These are phyloP conservation scores for Dolichallabes microphthalmus DNA, from an alignment of 2,113 vertebrate genomes.

Conservation along the genomic window DNA sequence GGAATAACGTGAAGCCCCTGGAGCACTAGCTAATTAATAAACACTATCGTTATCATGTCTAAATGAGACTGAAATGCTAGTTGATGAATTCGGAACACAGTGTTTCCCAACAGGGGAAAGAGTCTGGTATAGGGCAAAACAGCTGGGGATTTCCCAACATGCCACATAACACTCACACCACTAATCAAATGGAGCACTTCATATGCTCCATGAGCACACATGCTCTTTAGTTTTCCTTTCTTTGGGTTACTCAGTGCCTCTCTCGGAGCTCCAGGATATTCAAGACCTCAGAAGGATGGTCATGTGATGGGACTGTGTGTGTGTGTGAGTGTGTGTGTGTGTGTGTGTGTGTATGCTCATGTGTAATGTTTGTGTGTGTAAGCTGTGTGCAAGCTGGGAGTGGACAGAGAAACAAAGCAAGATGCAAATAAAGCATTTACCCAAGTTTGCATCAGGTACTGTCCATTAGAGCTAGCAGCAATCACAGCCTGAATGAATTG, in stretches of 20 bases:
- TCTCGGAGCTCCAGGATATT: slow-evolving; percentile 59
- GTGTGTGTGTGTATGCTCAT: slow-evolving; percentile 19
- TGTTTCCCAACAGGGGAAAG: background rate
- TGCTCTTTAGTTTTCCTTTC: background rate
- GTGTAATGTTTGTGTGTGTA: background rate
- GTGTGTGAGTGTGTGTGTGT: background rate
- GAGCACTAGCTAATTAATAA: background rate
- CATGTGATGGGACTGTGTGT: slow-evolving; percentile 60
- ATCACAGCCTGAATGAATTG: background rate
- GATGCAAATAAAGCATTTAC: slow-evolving; percentile 73
- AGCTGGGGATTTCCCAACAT: background rate
- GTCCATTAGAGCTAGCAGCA: background rate
- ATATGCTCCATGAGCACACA: background rate
- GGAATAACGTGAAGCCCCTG: background rate
- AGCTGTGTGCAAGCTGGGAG: slow-evolving; percentile 46
- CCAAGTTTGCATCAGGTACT: slow-evolving; percentile 60
- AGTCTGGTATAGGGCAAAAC: background rate
- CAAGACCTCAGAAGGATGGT: slow-evolving; percentile 61
- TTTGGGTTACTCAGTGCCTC: slow-evolving; percentile 2
- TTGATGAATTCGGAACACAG: background rate
- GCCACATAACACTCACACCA: background rate
- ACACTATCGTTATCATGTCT: background rate
- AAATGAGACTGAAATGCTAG: background rate
- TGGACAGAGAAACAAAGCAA: slow-evolving; percentile 41
- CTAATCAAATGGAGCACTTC: slow-evolving; percentile 3